phyloP scores from a whole-genome alignment of 2,113 vertebrate species.

The Vidua macroura region DNA sequence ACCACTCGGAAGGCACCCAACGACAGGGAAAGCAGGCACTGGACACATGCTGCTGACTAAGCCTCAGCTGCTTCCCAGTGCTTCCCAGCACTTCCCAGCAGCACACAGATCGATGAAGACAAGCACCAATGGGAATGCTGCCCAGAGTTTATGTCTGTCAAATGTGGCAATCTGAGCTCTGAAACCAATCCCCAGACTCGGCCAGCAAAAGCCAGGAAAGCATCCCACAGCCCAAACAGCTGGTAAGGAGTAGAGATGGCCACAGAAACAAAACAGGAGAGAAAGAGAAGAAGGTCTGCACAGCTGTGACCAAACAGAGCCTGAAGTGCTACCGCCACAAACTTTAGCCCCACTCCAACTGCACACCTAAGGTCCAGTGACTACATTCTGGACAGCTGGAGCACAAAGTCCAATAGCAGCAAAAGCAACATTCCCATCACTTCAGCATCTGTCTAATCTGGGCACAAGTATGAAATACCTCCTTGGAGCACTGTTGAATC shows the following conservation, averaged over 20 bases:
- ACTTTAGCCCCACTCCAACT: neutral
- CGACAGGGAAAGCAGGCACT: neutral
- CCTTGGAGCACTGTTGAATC: neutral
- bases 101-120: neutral
- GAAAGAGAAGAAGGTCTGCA: neutral
- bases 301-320: neutral
- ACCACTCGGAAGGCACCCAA: rapidly evolving
- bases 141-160: neutral
- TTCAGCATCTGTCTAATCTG: neutral
- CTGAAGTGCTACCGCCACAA: neutral
- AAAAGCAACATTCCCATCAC: neutral
- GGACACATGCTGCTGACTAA: neutral
- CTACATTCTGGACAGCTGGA: neutral
- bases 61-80: neutral
- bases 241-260: neutral
- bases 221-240: neutral
- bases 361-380: neutral
- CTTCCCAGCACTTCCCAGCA: neutral
- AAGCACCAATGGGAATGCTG: rapidly evolving
- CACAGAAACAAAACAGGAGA: neutral
- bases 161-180: neutral
- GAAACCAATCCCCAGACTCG: neutral
- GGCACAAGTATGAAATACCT: neutral
- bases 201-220: neutral
- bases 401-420: neutral